phyloP scores from a whole-genome alignment of 2,113 vertebrate species.

The Chaenogobius annularis region DNA sequence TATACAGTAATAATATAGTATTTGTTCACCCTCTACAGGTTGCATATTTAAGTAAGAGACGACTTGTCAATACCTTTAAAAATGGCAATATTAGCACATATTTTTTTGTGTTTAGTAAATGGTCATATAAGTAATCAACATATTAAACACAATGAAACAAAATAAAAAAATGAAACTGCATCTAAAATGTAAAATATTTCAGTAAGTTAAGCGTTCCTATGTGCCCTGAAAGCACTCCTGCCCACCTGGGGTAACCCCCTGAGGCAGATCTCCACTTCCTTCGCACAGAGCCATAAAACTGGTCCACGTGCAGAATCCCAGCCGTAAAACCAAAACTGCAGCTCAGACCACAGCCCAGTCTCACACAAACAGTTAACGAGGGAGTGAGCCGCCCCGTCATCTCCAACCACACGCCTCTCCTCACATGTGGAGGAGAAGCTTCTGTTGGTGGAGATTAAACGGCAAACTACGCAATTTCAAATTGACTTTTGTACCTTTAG shows the following conservation, averaged over 20 bases:
- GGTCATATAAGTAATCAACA: too few relatives aligned
- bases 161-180: background rate
- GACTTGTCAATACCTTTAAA: too few relatives aligned
- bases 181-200: background rate
- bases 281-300: conserved; percentile 36
- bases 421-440: conserved; percentile 16
- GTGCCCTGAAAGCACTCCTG: conserved; percentile 1
- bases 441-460: conserved; percentile 9
- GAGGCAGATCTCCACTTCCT: conserved; percentile 36
- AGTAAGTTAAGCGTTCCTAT: background rate
- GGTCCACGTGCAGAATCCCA: conserved; percentile 17
- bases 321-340: conserved; percentile 21
- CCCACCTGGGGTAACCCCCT: conserved; percentile 11
- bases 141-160: too few relatives aligned
- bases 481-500: background rate
- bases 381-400: conserved; percentile 46
- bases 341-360: conserved; percentile 27
- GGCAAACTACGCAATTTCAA: background rate
- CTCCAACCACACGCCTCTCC: conserved; percentile 48
- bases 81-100: background rate
- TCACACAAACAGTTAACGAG: conserved; percentile 50
- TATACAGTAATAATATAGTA: too few relatives aligned
- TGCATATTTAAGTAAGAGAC: too few relatives aligned
- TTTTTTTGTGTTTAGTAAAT: too few relatives aligned
- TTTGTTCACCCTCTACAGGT: too few relatives aligned